Evolutionary conservation across 2,113 vertebrate genomes (phyloP), one percentile per base, ranked within the genome.

Genomic region (Percopsis transmontana): DNA sequence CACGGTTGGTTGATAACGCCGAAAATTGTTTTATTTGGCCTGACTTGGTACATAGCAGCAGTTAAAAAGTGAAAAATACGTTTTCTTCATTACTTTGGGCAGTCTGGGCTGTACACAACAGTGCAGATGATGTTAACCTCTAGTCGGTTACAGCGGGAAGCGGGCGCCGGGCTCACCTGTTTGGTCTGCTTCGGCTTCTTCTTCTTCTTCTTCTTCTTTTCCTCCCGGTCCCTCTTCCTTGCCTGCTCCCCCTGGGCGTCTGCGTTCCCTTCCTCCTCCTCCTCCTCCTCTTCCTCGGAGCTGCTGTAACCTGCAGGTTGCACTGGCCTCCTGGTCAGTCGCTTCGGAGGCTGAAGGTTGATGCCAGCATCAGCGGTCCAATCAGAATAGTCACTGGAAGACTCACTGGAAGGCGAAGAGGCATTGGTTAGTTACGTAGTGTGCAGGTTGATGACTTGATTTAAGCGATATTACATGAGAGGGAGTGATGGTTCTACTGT

Each of bases 301-400:
- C 90, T 92, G 83, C 96, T 99, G 85, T 93, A 96, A 53, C 85
- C 90, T 40, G 93, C 87, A 54, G 93, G 93, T 68, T 89, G 93
- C 9, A 91, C 90, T 10, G 91, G 91, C 82, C 96, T 93, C 77
- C 97, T 94, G 48, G 91, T 94, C 42, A 94, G 87, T 68, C 97
- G 92, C 85, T 98, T 99, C 0, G 97, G 97, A 3, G 97, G 97
- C 70, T 99, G 97, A 27, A 99, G 94, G 90, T 99, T 99, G 82
- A 99, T 99, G 8, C 97, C 97, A 13, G 97, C 97, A 78, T 99
- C 96, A 24, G 97, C 96, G 15, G 95, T 99, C 97, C 97, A 99
- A 83, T 99, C 97, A 0, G 97, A 99, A 87, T 99, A 99, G 64
- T 99, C 97, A 81, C 97, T 99, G 51, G 97, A 98, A 8, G 96